Evolutionary conservation across 2,113 vertebrate genomes (phyloP), one percentile per base, ranked within the genome.

Genomic region (Pelmatolapia mariae): DNA sequence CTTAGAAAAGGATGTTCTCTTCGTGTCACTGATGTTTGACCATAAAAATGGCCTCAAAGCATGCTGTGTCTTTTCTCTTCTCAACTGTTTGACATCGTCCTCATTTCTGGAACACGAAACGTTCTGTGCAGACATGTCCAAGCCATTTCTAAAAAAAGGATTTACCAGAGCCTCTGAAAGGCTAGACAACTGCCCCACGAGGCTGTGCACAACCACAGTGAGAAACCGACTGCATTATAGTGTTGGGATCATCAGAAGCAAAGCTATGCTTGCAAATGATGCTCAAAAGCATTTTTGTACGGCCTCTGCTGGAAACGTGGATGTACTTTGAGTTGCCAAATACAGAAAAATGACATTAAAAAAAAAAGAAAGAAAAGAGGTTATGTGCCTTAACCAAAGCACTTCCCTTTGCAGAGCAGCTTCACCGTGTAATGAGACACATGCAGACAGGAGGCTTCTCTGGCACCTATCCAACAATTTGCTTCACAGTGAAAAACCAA

Each of bases 341-440:
- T 33, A 57, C 6, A 50, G 38, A 53, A 82, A 53, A 71, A 47
- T 43, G 4, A 59, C 47, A 47, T 15, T n/a, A n/a, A 36, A 63
- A 4, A 2, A 11, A 63, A 0, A 10, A 33, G 2, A 16, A 13
- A 13, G 15, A 18, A 6, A 0, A 8, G 40, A 5, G 15, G 43
- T 86, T 31, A 40, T 82, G 26, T n/a, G 19, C 13, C 33, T 81
- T 68, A 66, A 52, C 83, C 53, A 81, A 57, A 91, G 56, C 19
- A 38, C 29, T 24, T 81, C 15, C 10, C 61, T 52, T 53, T 50
- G 80, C 22, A 87, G 52, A 84, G 52, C 7, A 10, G 50, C 18
- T 31, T 86, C 38, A n/a, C 36, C 18, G 22, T 29, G 19, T 86
- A 84, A 87, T 73, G 57, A 88, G 38, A 18, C 50, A 6, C 15